Evolutionary conservation across 2,888 invertebrate species (phyloP), one percentile per base, ranked within the genome.

Genomic region (Hydropsyche betteni): DNA sequence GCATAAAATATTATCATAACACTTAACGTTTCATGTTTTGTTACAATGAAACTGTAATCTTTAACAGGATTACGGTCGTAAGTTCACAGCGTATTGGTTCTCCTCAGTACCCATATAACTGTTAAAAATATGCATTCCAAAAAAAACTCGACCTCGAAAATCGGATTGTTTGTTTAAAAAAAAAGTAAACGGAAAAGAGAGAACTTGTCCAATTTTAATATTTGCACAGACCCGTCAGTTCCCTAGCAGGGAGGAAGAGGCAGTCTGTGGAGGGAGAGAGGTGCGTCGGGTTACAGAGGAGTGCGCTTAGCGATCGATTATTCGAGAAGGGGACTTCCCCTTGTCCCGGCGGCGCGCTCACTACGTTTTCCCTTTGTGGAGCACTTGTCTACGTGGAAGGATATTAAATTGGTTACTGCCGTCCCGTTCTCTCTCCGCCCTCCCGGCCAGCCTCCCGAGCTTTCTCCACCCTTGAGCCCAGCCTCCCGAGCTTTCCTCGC

Each of bases 371-470:
- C 78, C 78, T 78, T 78, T 78, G 78, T 74, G 74, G 75, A 76
- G 77, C 74, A 76, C 76, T 77, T 71, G 72, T 72, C 69, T 75
- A 74, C 75, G 78, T 75, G 78, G 75, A 75, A 75, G 82, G 82
- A 82, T 83, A 82, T 83, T 82, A 83, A 82, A 83, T 82, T 82
- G 83, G 81, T 80, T 44, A 79, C 76, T 75, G 69, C 68, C 75
- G 69, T 73, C 76, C 74, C 74, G 74, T 77, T 78, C 79, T 76
- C 80, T 64, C 64, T 7, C 77, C 80, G 53, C 50, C 34, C 24
- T 79, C 80, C 81, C 80, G 80, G 78, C 76, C 79, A 80, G 78
- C 81, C 81, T 81, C 80, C 81, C 81, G 80, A 80, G 80, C 79
- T 72, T 69, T 69, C 70, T 61, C 79, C 80, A 81, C 81, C 80